Base-by-base conservation (phyloP, 2,797 vertebrate genomes). In the Fundulus diaphanus region DNA sequence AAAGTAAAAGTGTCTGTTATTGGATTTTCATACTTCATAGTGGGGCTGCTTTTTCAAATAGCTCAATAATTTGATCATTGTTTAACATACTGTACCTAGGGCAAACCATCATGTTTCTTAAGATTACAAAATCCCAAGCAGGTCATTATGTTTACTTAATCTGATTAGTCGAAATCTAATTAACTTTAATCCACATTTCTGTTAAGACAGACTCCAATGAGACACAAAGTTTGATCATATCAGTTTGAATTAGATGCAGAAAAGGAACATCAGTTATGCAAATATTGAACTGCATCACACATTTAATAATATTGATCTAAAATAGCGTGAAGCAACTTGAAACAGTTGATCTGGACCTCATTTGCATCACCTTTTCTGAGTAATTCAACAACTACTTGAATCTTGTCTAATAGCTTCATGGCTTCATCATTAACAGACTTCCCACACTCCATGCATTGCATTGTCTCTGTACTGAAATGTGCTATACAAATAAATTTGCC, bases 1-100 rank as follows among this genome's bases (percentile, higher is more conserved):
- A 86, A 73, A 76, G 69, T 70, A 66, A 88, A 76, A 79, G 84
- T 81, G 66, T 81, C 66, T 85, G 54, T 86, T 89, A 85, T 88
- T 82, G 83, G 82, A 82, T 88, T 92, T 88, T 89, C 78, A 76
- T 86, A 71, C 20, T 63, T 63, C 77, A 44, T 76, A 85, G 83
- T 68, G 18, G 81, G 77, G 68, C 69, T 42, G 73, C 80, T 82
- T 84, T 86, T 69, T 70, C 74, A 76, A 69, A 87, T 77, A 68
- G 35, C 69, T 72, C 12, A 68, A 87, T 87, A 79, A 84, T 84
- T 75, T 78, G 78, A 78, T 82, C 72, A 56, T 59, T 11, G 70
- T 49, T 70, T 29, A 9, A 88, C 81, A 73, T 57, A 57, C 27
- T 48, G 13, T 33, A 81, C 70, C 69, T 68, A 46, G 74, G 42